These are phyloP conservation scores for Psittacula derbiana DNA, from an alignment of 2,797 vertebrate genomes.

Conservation along the genomic window DNA sequence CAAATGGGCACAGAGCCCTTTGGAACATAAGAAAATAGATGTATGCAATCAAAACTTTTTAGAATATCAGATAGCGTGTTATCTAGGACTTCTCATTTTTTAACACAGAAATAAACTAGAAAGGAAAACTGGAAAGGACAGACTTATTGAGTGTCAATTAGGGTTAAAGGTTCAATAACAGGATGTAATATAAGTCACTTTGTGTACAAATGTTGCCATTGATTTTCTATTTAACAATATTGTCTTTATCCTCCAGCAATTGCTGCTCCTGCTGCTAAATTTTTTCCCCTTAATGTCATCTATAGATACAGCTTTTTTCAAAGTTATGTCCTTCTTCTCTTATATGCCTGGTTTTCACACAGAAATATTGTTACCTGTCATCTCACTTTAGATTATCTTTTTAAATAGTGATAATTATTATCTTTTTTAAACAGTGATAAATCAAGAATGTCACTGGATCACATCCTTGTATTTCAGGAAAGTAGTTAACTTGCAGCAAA, in stretches of 20 bases:
- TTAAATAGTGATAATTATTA: neutral
- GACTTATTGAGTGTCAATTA: neutral
- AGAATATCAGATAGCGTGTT: neutral
- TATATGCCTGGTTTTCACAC: neutral
- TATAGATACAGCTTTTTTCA: neutral
- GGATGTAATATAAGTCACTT: neutral
- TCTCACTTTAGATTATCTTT: neutral
- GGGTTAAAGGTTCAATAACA: neutral
- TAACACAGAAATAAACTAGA: neutral
- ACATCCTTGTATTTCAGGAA: neutral
- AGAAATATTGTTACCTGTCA: neutral
- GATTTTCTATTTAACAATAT: constrained; percentile 28
- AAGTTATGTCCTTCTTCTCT: neutral
- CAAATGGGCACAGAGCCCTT: neutral
- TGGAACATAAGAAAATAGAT: neutral
- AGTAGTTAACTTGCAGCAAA: neutral
- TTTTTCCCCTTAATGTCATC: neutral
- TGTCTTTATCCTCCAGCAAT: constrained; percentile 14
- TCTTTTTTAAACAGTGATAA: neutral
- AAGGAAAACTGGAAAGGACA: neutral
- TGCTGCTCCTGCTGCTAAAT: neutral
- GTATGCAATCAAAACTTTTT: neutral
- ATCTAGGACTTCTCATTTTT: neutral
- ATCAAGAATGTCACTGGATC: neutral
- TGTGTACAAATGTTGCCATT: constrained; percentile 30